Evolutionary conservation across 1,140 invertebrate genomes (phyloP).

Genomic region (Sitophilus oryzae): DNA sequence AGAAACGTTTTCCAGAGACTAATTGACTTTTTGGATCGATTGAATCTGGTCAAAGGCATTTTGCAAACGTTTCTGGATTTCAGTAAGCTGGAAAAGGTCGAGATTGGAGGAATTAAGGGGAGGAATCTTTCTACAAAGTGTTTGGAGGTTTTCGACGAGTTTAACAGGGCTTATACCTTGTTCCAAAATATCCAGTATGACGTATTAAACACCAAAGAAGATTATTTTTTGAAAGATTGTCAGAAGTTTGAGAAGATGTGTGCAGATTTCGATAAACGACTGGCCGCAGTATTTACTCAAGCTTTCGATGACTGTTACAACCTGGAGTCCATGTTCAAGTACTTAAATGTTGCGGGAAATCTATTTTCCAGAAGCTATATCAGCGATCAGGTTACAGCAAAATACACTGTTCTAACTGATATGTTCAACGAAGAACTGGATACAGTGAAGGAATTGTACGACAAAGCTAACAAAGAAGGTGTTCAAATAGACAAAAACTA

Average conservation of each 20-base stretch:
- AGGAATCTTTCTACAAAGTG: slow-evolving; percentile 53
- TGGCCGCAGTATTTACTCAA: slow-evolving; percentile 69
- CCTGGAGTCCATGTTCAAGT: slow-evolving; percentile 56
- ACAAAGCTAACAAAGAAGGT: slow-evolving; percentile 46
- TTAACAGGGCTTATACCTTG: slow-evolving; percentile 60
- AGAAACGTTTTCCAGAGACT: slow-evolving; percentile 65
- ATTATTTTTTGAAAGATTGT: slow-evolving; percentile 59
- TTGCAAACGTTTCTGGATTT: slow-evolving; percentile 72
- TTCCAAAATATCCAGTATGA: slow-evolving; percentile 66
- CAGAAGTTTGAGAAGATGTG: slow-evolving; percentile 51
- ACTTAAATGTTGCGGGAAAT: slow-evolving; percentile 67
- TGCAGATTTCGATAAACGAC: slow-evolving; percentile 63
- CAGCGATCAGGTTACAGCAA: slow-evolving; percentile 56
- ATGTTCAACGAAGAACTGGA: slow-evolving; percentile 62
- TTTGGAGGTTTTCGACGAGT: slow-evolving; percentile 59
- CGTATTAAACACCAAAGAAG: slow-evolving; percentile 61
- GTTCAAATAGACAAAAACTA: slow-evolving; percentile 60
- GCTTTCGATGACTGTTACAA: slow-evolving; percentile 73
- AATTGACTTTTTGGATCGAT: slow-evolving; percentile 59
- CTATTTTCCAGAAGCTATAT: slow-evolving; percentile 68
- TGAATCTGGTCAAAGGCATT: slow-evolving; percentile 56
- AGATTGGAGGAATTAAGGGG: slow-evolving; percentile 73
- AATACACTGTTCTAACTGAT: slow-evolving; percentile 52
- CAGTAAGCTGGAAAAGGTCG: slow-evolving; percentile 80
- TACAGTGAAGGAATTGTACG: slow-evolving; percentile 53